Evolutionary conservation across 2,113 vertebrate genomes (phyloP).

Genomic region (Conger conger): DNA sequence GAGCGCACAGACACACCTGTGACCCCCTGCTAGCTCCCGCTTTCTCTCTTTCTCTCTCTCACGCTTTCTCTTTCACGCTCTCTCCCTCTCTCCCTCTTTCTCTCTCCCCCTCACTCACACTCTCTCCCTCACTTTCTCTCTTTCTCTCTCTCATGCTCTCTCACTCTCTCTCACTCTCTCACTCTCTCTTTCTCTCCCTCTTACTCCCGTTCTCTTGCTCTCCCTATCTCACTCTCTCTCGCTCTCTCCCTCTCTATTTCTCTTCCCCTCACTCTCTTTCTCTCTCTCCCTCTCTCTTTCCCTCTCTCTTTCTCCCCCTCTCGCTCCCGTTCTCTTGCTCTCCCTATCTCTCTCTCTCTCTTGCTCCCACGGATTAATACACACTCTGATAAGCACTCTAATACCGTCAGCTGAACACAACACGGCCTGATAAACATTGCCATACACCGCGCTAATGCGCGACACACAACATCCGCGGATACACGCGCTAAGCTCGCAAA

Average conservation of each 20-base stretch:
- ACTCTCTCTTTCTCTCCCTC: no score
- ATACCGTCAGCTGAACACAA: slow-evolving; percentile 26
- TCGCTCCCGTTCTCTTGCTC: neutral
- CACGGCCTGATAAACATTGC: slow-evolving; percentile 7
- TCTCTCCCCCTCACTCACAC: no score
- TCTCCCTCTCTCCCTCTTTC: no score
- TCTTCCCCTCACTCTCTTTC: neutral
- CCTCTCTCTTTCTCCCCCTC: neutral
- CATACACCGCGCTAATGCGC: slow-evolving; percentile 27
- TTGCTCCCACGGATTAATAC: neutral
- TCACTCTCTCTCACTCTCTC: no score
- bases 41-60: slow-evolving; percentile 18
- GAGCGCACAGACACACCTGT: slow-evolving; percentile 68
- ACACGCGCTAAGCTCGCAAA: neutral
- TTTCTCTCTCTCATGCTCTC: no score
- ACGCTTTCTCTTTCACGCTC: neutral
- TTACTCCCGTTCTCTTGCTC: no score
- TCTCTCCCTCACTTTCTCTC: no score
- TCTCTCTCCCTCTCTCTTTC: neutral
- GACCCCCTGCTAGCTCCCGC: slow-evolving; percentile 60
- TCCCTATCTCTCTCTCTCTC: neutral
- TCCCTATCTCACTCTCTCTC: neutral
- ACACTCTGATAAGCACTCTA: slow-evolving; percentile 22
- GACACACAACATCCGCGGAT: neutral
- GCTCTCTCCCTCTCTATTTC: neutral